These are phyloP conservation scores for Zaprionus gabonicus DNA, from an alignment of 1,140 invertebrate species.

Conservation along the genomic window DNA sequence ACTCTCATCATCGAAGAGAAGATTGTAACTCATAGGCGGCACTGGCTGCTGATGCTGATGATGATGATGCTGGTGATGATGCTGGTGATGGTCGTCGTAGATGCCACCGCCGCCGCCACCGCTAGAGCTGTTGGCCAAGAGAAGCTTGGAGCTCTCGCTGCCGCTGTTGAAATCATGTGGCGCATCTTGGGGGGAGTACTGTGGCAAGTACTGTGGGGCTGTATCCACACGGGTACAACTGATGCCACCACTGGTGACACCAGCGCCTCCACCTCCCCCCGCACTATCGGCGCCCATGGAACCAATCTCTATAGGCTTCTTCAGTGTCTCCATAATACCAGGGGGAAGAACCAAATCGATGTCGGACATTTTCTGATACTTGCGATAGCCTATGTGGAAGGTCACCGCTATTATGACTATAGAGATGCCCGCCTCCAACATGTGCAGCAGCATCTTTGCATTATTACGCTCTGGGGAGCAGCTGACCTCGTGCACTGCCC, in stretches of 20 bases:
- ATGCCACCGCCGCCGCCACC: conserved; percentile 32
- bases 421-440: conserved; percentile 41
- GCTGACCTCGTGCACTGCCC: conserved; percentile 45
- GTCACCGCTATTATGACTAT: conserved; percentile 38
- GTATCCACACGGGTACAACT: conserved; percentile 55
- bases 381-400: conserved; percentile 45
- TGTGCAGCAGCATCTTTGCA: conserved; percentile 44
- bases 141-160: conserved; percentile 68
- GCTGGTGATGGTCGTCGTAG: conserved; percentile 41
- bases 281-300: background rate
- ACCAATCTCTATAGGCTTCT: conserved; percentile 54
- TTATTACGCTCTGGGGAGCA: conserved; percentile 54
- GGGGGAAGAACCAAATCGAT: conserved; percentile 61
- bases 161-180: conserved; percentile 67
- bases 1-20: conserved; percentile 42
- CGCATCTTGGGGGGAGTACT: conserved; percentile 45
- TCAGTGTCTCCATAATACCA: conserved; percentile 58
- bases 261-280: conserved; percentile 13
- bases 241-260: conserved; percentile 38
- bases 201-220: conserved; percentile 32
- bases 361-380: conserved; percentile 65
- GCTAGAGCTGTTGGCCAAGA: conserved; percentile 56
- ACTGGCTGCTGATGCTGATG: conserved; percentile 1
- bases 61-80: conserved; percentile 8
- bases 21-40: conserved; percentile 41